A percentile compares a stretch with the other conserved stretches of the same genome.
Evolutionary conservation across 2,113 vertebrate genomes (phyloP).

Genomic region (Cheilinus undulatus): DNA sequence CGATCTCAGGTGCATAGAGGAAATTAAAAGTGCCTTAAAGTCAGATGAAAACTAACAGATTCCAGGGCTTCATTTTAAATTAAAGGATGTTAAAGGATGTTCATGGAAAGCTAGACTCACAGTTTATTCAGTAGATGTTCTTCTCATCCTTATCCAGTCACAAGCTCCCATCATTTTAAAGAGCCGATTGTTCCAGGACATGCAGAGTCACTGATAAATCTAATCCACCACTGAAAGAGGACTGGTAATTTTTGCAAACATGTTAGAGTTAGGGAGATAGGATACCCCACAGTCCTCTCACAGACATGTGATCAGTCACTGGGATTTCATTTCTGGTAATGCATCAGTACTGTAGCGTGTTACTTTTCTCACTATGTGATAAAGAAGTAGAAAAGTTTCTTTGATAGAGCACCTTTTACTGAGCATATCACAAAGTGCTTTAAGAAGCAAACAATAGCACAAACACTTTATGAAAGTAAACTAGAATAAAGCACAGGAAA

Average conservation of each 20-base stretch:
- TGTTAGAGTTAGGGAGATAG: too few species aligned
- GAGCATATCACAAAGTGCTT: too few species aligned
- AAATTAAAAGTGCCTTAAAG: background rate
- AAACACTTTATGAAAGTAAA: too few species aligned
- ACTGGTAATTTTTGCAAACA: background rate
- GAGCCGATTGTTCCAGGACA: slow-evolving; percentile 3
- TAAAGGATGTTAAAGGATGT: background rate
- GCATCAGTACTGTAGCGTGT: too few species aligned
- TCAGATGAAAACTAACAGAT: slow-evolving; percentile 5
- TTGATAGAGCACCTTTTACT: too few species aligned
- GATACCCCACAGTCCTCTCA: too few species aligned
- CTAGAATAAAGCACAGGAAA: too few species aligned
- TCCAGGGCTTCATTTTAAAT: background rate
- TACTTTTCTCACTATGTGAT: too few species aligned
- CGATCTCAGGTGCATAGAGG: background rate
- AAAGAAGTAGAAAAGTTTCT: too few species aligned
- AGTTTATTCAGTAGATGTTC: background rate
- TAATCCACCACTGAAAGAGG: background rate
- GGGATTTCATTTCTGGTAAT: too few species aligned
- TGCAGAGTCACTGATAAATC: background rate
- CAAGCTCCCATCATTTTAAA: background rate
- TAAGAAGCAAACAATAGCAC: too few species aligned
- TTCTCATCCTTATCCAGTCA: background rate
- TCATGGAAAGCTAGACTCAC: background rate
- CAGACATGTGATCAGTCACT: too few species aligned